phyloP scores from a whole-genome alignment of 2,888 invertebrate species.

The Euplagia quadripunctaria region DNA sequence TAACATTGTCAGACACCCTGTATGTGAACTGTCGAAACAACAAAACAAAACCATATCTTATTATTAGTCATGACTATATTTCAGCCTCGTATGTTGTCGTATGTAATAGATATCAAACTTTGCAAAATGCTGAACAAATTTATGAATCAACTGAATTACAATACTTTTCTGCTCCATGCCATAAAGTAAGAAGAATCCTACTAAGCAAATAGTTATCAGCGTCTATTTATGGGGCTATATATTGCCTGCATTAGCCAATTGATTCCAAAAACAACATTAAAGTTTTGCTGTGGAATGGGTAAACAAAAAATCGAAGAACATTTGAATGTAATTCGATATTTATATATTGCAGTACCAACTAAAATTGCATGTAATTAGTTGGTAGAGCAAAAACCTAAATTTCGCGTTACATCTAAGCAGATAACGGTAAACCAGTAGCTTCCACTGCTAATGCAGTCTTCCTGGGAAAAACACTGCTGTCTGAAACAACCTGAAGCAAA shows the following conservation, averaged over 20 bases:
- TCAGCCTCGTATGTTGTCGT: not conserved
- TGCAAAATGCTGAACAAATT: not conserved
- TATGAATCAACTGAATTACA: not conserved
- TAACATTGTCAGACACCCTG: too few relatives aligned
- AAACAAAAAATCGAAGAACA: not conserved
- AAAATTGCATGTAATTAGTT: not conserved
- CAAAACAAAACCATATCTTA: too few relatives aligned
- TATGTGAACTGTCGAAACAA: too few relatives aligned
- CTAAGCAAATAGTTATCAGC: constrained; percentile 24
- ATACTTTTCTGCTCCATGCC: not conserved
- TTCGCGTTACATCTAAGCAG: too few relatives aligned
- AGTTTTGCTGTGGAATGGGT: not conserved
- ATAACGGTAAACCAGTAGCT: too few relatives aligned
- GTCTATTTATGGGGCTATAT: constrained; percentile 27
- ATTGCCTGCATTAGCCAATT: constrained; percentile 44
- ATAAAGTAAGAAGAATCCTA: constrained; percentile 10
- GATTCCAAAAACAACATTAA: constrained; percentile 27
- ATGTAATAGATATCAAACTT: not conserved
- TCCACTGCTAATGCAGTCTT: too few relatives aligned
- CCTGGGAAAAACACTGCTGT: too few relatives aligned
- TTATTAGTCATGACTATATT: not conserved
- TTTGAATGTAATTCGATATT: not conserved
- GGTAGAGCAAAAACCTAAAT: not conserved
- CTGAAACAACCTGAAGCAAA: too few relatives aligned
- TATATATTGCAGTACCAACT: not conserved